Conservation (phyloP, 1,140 invertebrate genomes). For the Ectropis grisescens region DNA sequence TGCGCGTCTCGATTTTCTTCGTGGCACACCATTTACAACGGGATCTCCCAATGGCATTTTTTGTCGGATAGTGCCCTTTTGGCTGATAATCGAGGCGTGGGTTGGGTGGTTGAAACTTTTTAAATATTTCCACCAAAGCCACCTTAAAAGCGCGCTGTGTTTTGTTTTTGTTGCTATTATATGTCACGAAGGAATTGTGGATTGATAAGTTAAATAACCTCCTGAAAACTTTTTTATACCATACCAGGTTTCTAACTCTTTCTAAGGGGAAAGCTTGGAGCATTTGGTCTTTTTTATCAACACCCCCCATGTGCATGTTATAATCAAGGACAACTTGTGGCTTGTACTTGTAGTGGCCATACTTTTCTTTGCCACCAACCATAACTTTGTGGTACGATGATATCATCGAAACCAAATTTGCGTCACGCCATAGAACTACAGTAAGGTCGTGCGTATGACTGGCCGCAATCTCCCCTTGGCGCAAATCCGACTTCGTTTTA, state of each 20-base stretch:
- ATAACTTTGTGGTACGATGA: constrained; percentile 7
- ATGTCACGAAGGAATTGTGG: too few relatives aligned
- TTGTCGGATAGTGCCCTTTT: too few relatives aligned
- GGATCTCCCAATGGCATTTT: too few relatives aligned
- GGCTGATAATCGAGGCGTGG: too few relatives aligned
- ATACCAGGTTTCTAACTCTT: not conserved
- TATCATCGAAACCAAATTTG: constrained; percentile 2
- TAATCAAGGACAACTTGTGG: constrained; percentile 10
- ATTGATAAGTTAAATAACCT: too few relatives aligned
- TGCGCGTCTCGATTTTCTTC: too few relatives aligned
- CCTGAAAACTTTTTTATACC: too few relatives aligned
- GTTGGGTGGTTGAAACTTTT: too few relatives aligned
- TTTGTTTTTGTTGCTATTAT: too few relatives aligned
- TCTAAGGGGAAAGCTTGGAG: constrained; percentile 8
- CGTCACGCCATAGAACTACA: constrained; percentile 4
- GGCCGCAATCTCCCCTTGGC: constrained; percentile 1
- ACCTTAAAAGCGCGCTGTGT: too few relatives aligned
- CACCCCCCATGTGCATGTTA: constrained; percentile 7
- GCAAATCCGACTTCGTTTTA: constrained; percentile 1
- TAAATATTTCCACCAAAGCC: too few relatives aligned
- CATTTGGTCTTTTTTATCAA: constrained; percentile 11
- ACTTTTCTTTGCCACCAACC: constrained; percentile 7
- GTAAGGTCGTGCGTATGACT: constrained; percentile 3
- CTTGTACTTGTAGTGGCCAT: constrained; percentile 5
- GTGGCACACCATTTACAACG: too few relatives aligned